These are phyloP conservation scores for Gadopsis marmoratus DNA, from an alignment of 2,797 vertebrate species.

Conservation along the genomic window DNA sequence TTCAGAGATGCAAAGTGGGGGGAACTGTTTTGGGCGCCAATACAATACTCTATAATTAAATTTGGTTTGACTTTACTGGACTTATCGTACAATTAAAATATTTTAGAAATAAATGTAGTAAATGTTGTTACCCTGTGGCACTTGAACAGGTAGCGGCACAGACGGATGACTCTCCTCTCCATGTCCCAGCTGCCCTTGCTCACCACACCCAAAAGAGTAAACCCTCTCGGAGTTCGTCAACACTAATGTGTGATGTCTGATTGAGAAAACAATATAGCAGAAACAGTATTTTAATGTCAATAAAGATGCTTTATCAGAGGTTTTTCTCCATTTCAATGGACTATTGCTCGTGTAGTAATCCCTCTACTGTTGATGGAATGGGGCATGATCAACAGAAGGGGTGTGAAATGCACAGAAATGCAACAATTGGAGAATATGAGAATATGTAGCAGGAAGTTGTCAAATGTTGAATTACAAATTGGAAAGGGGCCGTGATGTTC, in stretches of 20 bases:
- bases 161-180: conserved; percentile 64
- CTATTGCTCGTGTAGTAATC: neutral
- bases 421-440: no score
- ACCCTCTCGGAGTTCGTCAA: conserved; percentile 79
- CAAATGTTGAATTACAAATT: neutral
- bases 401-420: neutral
- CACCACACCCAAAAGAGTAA: conserved; percentile 86
- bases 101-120: no score
- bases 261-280: conserved; percentile 9
- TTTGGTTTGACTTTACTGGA: neutral
- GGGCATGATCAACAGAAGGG: neutral
- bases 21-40: no score
- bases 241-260: conserved; percentile 86
- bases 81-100: neutral
- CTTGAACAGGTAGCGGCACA: conserved; percentile 83
- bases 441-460: neutral
- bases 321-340: neutral
- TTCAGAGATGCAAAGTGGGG: no score
- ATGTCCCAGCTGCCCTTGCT: conserved; percentile 83
- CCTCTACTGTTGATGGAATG: no score
- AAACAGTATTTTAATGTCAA: conserved; percentile 15
- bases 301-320: neutral
- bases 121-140: conserved; percentile 63
- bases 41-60: no score
- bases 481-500: neutral